Evolutionary conservation across 2,797 vertebrate species (phyloP).

Genomic region (Mallotus villosus): DNA sequence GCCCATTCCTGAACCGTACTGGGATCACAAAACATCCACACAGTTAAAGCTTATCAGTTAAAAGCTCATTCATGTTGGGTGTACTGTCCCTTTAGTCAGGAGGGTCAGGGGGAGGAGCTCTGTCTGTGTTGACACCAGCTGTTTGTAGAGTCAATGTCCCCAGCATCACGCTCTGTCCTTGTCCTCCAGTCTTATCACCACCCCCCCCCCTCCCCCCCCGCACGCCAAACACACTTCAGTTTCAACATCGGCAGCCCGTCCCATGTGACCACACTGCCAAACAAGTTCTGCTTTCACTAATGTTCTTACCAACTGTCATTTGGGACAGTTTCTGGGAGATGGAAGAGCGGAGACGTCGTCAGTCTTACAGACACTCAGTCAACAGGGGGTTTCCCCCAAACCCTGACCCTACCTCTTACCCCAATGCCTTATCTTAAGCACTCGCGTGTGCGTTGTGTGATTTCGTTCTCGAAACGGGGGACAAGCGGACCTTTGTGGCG

Average conservation of each 20-base stretch:
- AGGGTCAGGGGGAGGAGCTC: not conserved
- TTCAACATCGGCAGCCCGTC: constrained; percentile 20
- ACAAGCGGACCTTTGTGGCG: not conserved
- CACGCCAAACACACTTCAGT: constrained; percentile 7
- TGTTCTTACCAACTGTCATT: too few relatives aligned
- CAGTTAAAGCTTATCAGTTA: too few relatives aligned
- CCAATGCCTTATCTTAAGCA: not conserved
- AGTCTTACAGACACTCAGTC: too few relatives aligned
- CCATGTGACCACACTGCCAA: not conserved
- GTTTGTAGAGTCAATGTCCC: not conserved
- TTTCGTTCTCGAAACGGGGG: not conserved
- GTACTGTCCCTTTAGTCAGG: not conserved
- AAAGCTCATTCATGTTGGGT: not conserved
- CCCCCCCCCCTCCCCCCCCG: not conserved
- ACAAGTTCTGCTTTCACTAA: not conserved
- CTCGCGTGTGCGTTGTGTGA: not conserved
- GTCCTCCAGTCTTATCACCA: constrained; percentile 19
- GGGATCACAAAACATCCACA: too few relatives aligned
- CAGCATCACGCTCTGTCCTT: constrained; percentile 1
- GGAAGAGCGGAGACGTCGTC: too few relatives aligned
- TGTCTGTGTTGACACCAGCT: constrained; percentile 1
- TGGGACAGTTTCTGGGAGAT: too few relatives aligned
- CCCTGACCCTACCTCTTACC: too few relatives aligned
- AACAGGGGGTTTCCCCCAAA: not conserved
- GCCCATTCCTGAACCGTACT: too few relatives aligned